Conservation (phyloP, 1,140 invertebrate genomes). For the Atta cephalotes region DNA sequence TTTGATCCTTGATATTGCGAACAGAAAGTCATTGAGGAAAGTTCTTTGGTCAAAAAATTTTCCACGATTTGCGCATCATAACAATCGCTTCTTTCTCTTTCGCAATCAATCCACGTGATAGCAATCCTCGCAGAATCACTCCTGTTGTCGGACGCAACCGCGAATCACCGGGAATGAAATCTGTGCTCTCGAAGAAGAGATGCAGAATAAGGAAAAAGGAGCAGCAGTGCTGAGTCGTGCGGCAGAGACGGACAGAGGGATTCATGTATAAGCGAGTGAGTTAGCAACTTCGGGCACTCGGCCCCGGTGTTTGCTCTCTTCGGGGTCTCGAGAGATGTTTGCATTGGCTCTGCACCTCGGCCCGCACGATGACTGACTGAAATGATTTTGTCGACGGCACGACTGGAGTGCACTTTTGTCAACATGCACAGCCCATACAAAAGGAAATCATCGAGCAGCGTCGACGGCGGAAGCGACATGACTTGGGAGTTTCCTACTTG, state of each 20-base stretch:
- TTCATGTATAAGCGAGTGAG: conserved; percentile 65
- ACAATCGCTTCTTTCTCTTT: conserved; percentile 23
- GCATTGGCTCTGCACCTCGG: conserved; percentile 67
- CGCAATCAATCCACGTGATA: neutral
- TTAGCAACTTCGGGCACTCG: conserved; percentile 63
- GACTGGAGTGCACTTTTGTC: conserved; percentile 61
- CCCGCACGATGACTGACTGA: conserved; percentile 69
- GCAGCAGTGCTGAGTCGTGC: conserved; percentile 8
- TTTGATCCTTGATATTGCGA: neutral
- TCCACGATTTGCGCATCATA: conserved; percentile 45
- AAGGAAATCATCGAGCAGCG: conserved; percentile 28
- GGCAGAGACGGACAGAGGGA: conserved; percentile 24
- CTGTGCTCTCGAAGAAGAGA: neutral
- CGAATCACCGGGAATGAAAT: conserved; percentile 31
- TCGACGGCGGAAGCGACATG: conserved; percentile 31
- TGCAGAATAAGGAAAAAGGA: conserved; percentile 7
- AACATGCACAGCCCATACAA: conserved; percentile 21
- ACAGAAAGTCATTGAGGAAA: neutral
- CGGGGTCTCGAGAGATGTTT: conserved; percentile 65
- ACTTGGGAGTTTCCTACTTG: conserved; percentile 29
- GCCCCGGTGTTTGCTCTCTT: conserved; percentile 67
- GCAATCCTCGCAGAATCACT: neutral
- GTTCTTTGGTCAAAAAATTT: conserved; percentile 10
- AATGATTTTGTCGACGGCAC: conserved; percentile 65
- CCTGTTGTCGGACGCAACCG: conserved; percentile 2